phyloP scores from a whole-genome alignment of 2,797 vertebrate species.

The Graptemys geographica region DNA sequence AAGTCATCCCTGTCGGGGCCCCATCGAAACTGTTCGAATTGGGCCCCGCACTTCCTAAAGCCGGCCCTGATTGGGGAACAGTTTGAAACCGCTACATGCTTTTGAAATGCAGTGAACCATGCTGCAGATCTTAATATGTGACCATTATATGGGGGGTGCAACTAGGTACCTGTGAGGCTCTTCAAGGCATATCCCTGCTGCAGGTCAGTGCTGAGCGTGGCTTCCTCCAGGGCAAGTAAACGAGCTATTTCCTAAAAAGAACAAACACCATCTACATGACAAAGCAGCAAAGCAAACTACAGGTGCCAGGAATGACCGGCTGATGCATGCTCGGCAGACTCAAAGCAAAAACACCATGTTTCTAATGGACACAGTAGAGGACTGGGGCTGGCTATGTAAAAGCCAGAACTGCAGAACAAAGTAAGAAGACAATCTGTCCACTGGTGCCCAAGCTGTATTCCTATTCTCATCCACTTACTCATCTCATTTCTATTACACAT shows the following conservation, averaged over 20 bases:
- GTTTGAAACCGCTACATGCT: neutral
- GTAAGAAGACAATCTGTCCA: neutral
- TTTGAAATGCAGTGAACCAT: fast-evolving
- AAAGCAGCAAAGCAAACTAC: neutral
- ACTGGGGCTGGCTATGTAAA: neutral
- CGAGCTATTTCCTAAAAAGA: constrained; percentile 94
- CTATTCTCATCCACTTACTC: neutral
- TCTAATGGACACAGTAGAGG: neutral
- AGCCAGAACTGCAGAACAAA: fast-evolving
- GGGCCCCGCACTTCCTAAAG: too few relatives aligned
- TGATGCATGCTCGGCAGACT: fast-evolving
- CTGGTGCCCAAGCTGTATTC: neutral
- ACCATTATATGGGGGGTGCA: neutral
- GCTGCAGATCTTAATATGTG: neutral
- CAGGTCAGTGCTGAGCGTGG: constrained; percentile 95
- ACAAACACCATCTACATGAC: constrained; percentile 16
- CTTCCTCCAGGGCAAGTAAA: constrained; percentile 95
- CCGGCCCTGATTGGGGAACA: neutral
- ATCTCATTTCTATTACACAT: neutral
- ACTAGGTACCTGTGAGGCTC: constrained; percentile 92
- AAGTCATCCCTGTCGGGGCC: too few relatives aligned
- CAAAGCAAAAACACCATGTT: neutral
- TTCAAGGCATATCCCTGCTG: constrained; percentile 99
- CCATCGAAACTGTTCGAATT: too few relatives aligned
- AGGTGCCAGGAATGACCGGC: fast-evolving